These are phyloP conservation scores for Cheirogaleus medius DNA, from an alignment of 2,113 vertebrate species.

Conservation along the genomic window DNA sequence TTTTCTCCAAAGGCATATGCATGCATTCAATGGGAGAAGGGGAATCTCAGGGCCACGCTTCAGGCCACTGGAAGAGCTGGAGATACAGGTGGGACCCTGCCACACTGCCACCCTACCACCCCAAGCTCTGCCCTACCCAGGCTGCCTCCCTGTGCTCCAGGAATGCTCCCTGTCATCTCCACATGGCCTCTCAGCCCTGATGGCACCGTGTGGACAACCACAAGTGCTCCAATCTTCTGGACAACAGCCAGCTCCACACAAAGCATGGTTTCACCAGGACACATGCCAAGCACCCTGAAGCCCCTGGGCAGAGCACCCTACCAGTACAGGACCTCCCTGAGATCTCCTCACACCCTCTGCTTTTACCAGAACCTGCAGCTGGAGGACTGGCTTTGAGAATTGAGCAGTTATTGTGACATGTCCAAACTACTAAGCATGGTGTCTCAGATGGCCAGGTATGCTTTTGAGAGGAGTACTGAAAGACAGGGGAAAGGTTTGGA, in stretches of 20 bases:
- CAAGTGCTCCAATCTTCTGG: slow-evolving; percentile 91
- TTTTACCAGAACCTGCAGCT: slow-evolving; percentile 90
- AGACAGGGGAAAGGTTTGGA: background rate
- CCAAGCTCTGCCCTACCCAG: too few relatives aligned
- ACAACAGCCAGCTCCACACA: slow-evolving; percentile 89
- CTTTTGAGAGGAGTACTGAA: background rate
- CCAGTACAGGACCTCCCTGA: slow-evolving; percentile 84
- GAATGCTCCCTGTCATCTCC: slow-evolving; percentile 91
- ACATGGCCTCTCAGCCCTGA: slow-evolving; percentile 88
- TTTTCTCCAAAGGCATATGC: background rate
- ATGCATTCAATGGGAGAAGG: background rate
- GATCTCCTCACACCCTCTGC: slow-evolving; percentile 84
- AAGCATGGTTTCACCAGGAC: slow-evolving; percentile 89
- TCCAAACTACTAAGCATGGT: slow-evolving; percentile 86
- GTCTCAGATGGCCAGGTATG: slow-evolving; percentile 87
- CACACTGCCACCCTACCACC: background rate
- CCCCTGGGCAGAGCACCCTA: slow-evolving; percentile 88
- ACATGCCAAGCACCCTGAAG: slow-evolving; percentile 86
- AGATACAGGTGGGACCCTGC: background rate
- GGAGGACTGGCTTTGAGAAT: slow-evolving; percentile 89
- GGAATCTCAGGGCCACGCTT: background rate
- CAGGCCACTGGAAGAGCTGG: background rate
- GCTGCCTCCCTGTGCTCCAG: slow-evolving; percentile 65
- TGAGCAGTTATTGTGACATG: slow-evolving; percentile 87
- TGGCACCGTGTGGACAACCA: slow-evolving; percentile 89